Evolutionary conservation across 2,113 vertebrate genomes (phyloP).

Genomic region (Phyllostomus discolor): DNA sequence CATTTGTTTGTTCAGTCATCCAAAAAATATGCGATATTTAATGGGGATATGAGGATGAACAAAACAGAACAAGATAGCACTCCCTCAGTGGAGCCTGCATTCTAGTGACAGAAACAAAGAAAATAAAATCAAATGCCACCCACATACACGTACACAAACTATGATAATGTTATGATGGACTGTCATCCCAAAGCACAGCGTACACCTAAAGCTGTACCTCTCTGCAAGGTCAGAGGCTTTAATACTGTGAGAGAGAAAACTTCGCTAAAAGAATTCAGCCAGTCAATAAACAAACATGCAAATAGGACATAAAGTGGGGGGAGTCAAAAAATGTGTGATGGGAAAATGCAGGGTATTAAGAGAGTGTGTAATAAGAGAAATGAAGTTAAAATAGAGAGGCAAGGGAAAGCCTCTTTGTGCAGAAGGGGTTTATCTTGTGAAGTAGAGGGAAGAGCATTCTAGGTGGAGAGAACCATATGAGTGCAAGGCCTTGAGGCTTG

Average conservation of each 20-base stretch:
- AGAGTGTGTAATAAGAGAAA: not conserved
- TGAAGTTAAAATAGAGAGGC: not conserved
- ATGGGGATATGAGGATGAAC: not conserved
- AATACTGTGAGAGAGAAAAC: not conserved
- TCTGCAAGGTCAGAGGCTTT: not conserved
- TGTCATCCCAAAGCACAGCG: not conserved
- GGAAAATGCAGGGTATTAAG: not conserved
- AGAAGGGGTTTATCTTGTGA: not conserved
- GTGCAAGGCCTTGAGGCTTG: not conserved
- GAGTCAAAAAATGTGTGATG: not conserved
- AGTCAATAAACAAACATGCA: not conserved
- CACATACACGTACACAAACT: not conserved
- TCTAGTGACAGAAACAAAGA: not conserved
- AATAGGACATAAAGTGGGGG: not conserved
- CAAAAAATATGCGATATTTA: not conserved
- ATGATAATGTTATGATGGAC: not conserved
- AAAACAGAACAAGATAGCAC: constrained; percentile 5
- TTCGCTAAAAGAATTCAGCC: not conserved
- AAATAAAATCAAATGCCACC: not conserved
- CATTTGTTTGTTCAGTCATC: constrained; percentile 21
- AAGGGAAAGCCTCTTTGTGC: not conserved
- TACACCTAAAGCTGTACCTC: not conserved
- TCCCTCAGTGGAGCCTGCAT: not conserved
- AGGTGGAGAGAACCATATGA: not conserved
- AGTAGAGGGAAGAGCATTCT: not conserved